Evolutionary conservation across 2,113 vertebrate genomes (phyloP).

Genomic region (Indicator indicator): DNA sequence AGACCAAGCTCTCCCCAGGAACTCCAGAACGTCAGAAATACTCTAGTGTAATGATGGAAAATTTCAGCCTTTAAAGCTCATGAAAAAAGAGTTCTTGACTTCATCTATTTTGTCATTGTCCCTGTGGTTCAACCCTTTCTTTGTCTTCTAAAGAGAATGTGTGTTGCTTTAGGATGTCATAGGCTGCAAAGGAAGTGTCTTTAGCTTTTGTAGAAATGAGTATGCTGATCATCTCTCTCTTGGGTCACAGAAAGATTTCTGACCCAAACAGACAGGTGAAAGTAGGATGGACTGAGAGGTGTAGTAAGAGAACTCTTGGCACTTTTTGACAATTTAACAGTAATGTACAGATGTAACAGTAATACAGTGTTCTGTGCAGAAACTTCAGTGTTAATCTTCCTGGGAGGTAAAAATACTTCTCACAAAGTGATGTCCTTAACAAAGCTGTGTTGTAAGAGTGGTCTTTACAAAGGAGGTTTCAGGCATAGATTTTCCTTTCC

Average conservation of each 20-base stretch:
- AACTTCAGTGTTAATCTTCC: background rate
- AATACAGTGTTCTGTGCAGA: background rate
- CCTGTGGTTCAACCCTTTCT: background rate
- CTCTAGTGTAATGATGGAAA: background rate
- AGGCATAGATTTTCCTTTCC: background rate
- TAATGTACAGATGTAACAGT: rapidly evolving
- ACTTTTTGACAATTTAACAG: background rate
- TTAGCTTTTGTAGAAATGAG: background rate
- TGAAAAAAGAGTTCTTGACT: background rate
- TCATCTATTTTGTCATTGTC: background rate
- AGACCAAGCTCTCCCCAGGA: background rate
- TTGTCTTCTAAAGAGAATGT: background rate
- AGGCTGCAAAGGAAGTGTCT: background rate
- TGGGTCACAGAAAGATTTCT: background rate
- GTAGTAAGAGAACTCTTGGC: background rate
- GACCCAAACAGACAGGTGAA: background rate
- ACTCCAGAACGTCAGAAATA: background rate
- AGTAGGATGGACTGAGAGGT: background rate
- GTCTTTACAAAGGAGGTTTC: background rate
- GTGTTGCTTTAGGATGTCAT: background rate
- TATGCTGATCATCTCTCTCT: background rate
- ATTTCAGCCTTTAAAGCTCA: background rate
- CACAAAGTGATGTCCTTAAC: background rate
- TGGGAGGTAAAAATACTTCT: background rate
- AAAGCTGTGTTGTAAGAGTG: background rate